A percentile compares a stretch with the other conserved stretches of the same genome.
Evolutionary conservation across 2,888 invertebrate genomes (phyloP).

Genomic region (Taenaris catops): DNA sequence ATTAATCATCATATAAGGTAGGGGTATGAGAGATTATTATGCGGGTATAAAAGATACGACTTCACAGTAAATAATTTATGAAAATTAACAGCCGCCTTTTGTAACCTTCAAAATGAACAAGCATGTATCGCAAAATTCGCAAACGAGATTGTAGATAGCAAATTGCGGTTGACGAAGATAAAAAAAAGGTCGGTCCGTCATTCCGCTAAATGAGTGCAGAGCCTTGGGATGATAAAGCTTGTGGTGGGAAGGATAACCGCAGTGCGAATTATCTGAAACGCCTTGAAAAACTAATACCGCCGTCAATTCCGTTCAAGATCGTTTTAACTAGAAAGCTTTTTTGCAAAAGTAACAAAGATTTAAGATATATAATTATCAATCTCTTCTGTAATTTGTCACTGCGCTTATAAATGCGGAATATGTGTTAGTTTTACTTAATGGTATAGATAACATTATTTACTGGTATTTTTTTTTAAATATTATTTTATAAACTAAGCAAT

Average conservation of each 20-base stretch:
- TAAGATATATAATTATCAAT: no score
- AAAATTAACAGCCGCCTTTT: not conserved
- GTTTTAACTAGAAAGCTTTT: slow-evolving; percentile 29
- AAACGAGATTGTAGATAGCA: slow-evolving; percentile 63
- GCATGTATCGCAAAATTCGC: slow-evolving; percentile 30
- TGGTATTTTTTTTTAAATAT: no score
- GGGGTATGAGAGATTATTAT: no score
- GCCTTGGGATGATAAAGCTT: slow-evolving; percentile 38
- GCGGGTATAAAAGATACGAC: no score
- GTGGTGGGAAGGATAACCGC: slow-evolving; percentile 42
- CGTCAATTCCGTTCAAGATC: slow-evolving; percentile 49
- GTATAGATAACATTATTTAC: no score
- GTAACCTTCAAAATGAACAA: not conserved
- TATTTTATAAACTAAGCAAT: no score
- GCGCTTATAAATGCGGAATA: no score
- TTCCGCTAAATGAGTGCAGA: slow-evolving; percentile 68
- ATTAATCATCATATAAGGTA: no score
- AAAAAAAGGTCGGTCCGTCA: slow-evolving; percentile 76
- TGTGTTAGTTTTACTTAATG: no score
- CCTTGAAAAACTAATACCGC: slow-evolving; percentile 55
- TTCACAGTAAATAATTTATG: not conserved
- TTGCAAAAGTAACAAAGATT: not conserved
- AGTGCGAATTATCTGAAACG: slow-evolving; percentile 30
- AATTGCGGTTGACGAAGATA: slow-evolving; percentile 74
- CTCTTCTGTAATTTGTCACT: no score